Evolutionary conservation across 2,888 invertebrate species (phyloP).

Genomic region (Gasteruption jaculator): DNA sequence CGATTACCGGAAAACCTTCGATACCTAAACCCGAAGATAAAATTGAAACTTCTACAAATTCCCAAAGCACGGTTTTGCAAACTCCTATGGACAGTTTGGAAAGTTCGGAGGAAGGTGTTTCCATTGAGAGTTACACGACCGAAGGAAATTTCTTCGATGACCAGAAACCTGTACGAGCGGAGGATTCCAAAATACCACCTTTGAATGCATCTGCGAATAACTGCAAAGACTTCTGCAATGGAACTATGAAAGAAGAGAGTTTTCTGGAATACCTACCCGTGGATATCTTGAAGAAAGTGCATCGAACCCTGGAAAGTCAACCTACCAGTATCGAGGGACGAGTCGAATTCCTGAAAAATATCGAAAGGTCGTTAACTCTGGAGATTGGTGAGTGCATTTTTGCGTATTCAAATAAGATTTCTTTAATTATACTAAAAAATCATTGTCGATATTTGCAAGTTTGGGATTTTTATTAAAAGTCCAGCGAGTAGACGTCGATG

Average conservation of each 20-base stretch:
- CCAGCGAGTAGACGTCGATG: no score
- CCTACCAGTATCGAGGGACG: constrained; percentile 51
- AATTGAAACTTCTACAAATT: no score
- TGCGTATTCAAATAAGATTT: neutral
- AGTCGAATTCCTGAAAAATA: constrained; percentile 56
- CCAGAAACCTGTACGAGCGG: constrained; percentile 4
- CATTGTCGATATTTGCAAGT: no score
- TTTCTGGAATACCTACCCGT: constrained; percentile 40
- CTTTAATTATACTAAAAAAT: constrained; percentile 8
- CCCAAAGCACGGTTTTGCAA: no score
- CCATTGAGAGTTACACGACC: neutral
- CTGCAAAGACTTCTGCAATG: no score
- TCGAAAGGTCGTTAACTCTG: constrained; percentile 59
- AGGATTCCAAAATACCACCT: neutral
- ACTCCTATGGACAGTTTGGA: no score
- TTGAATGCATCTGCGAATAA: no score
- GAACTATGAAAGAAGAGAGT: constrained; percentile 12
- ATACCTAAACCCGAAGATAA: no score
- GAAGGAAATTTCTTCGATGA: constrained; percentile 7
- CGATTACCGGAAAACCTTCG: no score
- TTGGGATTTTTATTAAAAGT: no score
- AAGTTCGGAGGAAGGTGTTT: no score
- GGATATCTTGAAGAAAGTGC: constrained; percentile 42
- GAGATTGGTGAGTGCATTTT: constrained; percentile 65
- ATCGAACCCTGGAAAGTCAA: constrained; percentile 40